phyloP scores from a whole-genome alignment of 2,888 invertebrate species.

The Corythucha ciliata region DNA sequence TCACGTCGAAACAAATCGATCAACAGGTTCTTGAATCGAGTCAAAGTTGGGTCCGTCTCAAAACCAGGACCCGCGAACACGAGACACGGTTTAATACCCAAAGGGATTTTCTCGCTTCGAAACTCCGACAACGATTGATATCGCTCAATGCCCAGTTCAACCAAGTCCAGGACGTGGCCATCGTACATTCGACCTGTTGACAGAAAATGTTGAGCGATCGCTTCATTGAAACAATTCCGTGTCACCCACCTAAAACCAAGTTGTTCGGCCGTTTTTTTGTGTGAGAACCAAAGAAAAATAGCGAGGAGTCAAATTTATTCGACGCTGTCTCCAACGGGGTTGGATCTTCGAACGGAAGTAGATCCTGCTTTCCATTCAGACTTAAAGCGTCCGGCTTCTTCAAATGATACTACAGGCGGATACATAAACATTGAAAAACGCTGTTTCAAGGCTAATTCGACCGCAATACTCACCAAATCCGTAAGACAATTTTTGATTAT shows the following conservation, averaged over 20 bases:
- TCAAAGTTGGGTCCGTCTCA: constrained; percentile 69
- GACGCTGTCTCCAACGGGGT: constrained; percentile 68
- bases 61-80: constrained; percentile 87
- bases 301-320: constrained; percentile 73
- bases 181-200: constrained; percentile 68
- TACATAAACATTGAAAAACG: background rate
- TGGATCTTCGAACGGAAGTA: constrained; percentile 86
- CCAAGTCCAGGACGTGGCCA: constrained; percentile 85
- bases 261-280: constrained; percentile 94
- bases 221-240: background rate
- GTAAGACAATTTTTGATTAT: constrained; percentile 62
- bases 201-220: background rate
- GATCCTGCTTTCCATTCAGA: constrained; percentile 71
- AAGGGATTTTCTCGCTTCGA: constrained; percentile 61
- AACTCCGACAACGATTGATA: constrained; percentile 73
- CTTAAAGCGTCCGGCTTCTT: constrained; percentile 78
- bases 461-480: constrained; percentile 55
- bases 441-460: background rate
- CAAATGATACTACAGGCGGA: constrained; percentile 52
- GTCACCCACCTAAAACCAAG: constrained; percentile 60
- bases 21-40: constrained; percentile 76
- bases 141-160: constrained; percentile 82
- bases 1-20: constrained; percentile 89
- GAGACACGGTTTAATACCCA: constrained; percentile 82
- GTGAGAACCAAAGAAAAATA: constrained; percentile 85